Conservation (phyloP, 53 echinoderm and acorn worm species). For the Echinarachnius parma region DNA sequence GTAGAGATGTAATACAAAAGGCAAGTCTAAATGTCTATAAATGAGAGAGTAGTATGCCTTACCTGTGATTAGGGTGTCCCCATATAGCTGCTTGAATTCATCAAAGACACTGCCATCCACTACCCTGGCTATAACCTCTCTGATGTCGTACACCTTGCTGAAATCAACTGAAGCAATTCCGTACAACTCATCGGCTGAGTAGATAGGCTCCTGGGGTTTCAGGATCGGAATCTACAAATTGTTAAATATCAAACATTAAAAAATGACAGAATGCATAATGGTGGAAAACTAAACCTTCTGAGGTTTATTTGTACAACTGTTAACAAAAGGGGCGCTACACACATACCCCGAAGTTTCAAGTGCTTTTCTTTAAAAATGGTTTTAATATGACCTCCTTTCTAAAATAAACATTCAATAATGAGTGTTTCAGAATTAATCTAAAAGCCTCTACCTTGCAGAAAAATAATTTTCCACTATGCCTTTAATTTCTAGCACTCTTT, state of each 20-base stretch:
- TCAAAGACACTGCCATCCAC: conserved; percentile 97
- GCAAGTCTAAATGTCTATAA: too few species aligned
- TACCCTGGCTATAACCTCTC: conserved; percentile 89
- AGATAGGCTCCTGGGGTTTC: conserved; percentile 74
- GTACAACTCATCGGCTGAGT: conserved; percentile 80
- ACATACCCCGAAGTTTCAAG: too few species aligned
- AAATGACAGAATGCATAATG: neutral
- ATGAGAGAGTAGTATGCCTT: too few species aligned
- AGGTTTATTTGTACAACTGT: neutral
- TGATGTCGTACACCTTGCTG: conserved; percentile 91
- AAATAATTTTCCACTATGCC: too few species aligned
- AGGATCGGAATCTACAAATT: conserved; percentile 59
- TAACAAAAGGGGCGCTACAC: too few species aligned
- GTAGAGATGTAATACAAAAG: neutral
- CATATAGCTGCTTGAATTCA: conserved; percentile 94
- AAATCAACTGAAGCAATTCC: conserved; percentile 90
- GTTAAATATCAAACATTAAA: neutral
- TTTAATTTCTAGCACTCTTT: neutral
- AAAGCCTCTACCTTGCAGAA: neutral
- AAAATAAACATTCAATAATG: neutral
- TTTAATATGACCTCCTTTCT: neutral
- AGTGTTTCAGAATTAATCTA: neutral
- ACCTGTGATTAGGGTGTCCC: conserved; percentile 94
- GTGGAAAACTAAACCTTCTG: neutral
- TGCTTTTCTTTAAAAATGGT: too few species aligned